These are phyloP conservation scores for Rhamnusium bicolor DNA, from an alignment of 2,888 invertebrate species.

Conservation along the genomic window DNA sequence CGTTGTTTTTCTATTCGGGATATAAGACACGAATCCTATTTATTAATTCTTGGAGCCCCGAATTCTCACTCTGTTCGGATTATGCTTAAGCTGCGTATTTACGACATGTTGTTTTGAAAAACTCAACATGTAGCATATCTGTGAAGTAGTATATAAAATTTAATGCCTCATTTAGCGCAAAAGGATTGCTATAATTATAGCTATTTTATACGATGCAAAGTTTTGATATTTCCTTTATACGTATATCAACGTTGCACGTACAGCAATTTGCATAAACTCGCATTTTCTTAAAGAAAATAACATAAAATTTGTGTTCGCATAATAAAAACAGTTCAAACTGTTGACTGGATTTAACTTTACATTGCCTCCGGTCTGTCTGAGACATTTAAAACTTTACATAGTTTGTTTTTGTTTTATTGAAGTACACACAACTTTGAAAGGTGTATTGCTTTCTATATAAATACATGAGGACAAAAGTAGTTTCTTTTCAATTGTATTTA, in stretches of 20 bases:
- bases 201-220: conserved; percentile 12
- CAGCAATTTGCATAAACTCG: conserved; percentile 23
- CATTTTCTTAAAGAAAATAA: conserved; percentile 1
- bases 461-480: conserved; percentile 11
- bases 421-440: not conserved
- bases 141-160: not conserved
- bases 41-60: too few species aligned
- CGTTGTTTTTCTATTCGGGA: too few species aligned
- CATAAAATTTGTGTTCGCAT: conserved; percentile 16
- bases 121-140: not conserved
- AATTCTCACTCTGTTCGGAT: too few species aligned
- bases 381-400: conserved; percentile 16
- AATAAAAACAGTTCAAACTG: conserved; percentile 15
- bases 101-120: not conserved
- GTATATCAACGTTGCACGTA: conserved; percentile 18
- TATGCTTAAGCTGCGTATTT: not conserved
- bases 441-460: conserved; percentile 16
- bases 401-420: not conserved
- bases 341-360: conserved; percentile 21
- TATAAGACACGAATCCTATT: too few species aligned
- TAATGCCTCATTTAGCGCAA: not conserved
- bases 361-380: not conserved
- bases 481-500: conserved; percentile 23
- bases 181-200: conserved; percentile 6
- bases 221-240: conserved; percentile 17